These are phyloP conservation scores for Syrphus vitripennis DNA, from an alignment of 2,888 invertebrate genomes.

Conservation along the genomic window DNA sequence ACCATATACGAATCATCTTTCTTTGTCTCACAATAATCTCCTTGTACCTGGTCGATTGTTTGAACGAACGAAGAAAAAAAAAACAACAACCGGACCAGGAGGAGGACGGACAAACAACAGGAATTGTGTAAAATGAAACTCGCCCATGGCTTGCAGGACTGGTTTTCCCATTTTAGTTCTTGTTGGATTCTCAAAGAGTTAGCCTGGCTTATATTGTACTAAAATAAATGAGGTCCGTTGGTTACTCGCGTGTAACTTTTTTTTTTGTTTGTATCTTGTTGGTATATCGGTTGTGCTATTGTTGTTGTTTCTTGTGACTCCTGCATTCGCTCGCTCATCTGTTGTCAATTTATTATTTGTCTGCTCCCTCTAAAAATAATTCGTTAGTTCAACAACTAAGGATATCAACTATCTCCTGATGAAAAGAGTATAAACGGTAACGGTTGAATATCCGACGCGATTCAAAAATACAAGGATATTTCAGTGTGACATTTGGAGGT, in stretches of 20 bases:
- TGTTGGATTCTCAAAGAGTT: conserved; percentile 81
- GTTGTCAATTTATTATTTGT: background rate
- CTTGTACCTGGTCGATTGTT: conserved; percentile 29
- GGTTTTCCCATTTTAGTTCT: conserved; percentile 81
- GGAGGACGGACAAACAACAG: conserved; percentile 74
- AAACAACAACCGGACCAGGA: conserved; percentile 52
- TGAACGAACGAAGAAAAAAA: background rate
- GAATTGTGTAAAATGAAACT: conserved; percentile 73
- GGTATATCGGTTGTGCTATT: conserved; percentile 57
- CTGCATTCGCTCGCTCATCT: conserved; percentile 12
- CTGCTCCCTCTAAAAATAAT: conserved; percentile 29
- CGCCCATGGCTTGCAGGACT: conserved; percentile 77
- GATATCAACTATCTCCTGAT: background rate
- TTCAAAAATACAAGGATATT: conserved; percentile 38
- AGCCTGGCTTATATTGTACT: conserved; percentile 56
- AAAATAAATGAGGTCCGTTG: conserved; percentile 46
- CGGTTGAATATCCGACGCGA: conserved; percentile 64
- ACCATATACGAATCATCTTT: background rate
- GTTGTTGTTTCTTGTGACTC: conserved; percentile 24
- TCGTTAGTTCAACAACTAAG: conserved; percentile 25
- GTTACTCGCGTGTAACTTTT: conserved; percentile 46
- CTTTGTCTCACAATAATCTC: conserved; percentile 34
- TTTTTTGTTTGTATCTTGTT: conserved; percentile 1
- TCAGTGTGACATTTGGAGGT: conserved; percentile 33
- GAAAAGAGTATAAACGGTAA: conserved; percentile 31